Evolutionary conservation across 2,113 vertebrate genomes (phyloP).

Genomic region (Ammodramus savannarum): DNA sequence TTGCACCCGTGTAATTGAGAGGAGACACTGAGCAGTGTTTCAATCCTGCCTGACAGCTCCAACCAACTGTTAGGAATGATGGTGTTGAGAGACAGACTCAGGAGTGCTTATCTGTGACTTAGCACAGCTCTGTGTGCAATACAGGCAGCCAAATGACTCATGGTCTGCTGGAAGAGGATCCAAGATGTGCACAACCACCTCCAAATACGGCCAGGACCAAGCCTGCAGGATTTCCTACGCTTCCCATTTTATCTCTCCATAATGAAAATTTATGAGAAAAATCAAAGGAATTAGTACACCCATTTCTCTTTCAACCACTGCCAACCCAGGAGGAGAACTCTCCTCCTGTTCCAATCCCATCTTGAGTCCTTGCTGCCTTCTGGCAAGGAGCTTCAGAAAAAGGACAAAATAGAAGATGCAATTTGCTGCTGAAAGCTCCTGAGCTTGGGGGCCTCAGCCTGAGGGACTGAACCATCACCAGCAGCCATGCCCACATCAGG

Average conservation of each 20-base stretch:
- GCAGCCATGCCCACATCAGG: fast-evolving
- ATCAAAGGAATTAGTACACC: not conserved
- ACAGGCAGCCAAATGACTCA: not conserved
- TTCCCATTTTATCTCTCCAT: not conserved
- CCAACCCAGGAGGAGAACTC: not conserved
- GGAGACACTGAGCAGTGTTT: not conserved
- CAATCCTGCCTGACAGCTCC: not conserved
- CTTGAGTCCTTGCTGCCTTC: not conserved
- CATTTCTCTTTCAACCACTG: not conserved
- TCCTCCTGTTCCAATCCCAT: not conserved
- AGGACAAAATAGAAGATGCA: not conserved
- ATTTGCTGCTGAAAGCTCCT: not conserved
- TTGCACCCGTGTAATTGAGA: not conserved
- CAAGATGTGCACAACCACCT: not conserved
- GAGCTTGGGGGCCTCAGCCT: not conserved
- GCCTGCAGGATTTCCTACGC: not conserved
- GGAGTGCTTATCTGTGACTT: not conserved
- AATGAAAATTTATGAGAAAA: not conserved
- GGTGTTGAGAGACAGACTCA: conserved; percentile 4
- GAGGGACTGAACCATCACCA: not conserved
- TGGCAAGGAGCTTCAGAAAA: not conserved
- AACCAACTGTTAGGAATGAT: not conserved
- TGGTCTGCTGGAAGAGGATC: not conserved
- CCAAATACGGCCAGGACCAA: not conserved
- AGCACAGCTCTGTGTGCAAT: not conserved